These are phyloP conservation scores for Tyria jacobaeae DNA, from an alignment of 2,888 invertebrate genomes.

Conservation along the genomic window DNA sequence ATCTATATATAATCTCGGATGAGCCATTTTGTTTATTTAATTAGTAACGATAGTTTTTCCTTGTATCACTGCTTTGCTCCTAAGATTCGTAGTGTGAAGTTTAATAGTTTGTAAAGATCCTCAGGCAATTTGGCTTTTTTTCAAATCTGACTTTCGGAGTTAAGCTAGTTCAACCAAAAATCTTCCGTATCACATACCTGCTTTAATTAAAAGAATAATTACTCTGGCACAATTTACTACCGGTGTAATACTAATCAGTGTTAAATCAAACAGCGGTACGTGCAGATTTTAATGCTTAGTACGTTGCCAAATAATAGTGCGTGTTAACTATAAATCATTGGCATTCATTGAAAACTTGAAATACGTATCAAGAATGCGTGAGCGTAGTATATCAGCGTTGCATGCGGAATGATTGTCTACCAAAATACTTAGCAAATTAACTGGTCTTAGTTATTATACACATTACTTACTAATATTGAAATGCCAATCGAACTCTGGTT, in stretches of 20 bases:
- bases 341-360: constrained; percentile 9
- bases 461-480: not conserved
- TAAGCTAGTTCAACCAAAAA: not conserved
- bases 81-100: not conserved
- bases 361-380: not conserved
- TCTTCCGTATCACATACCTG: no score
- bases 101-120: not conserved
- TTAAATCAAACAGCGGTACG: constrained; percentile 19
- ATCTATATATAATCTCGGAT: constrained; percentile 18
- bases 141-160: not conserved
- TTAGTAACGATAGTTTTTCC: no score
- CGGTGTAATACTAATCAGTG: constrained; percentile 1
- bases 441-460: not conserved
- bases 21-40: constrained; percentile 14
- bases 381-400: not conserved
- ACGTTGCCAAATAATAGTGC: constrained; percentile 18
- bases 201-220: not conserved
- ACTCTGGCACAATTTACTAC: constrained; percentile 2
- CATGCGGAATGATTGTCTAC: not conserved
- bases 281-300: constrained; percentile 1
- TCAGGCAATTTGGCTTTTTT: not conserved
- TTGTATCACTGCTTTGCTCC: not conserved
- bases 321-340: constrained; percentile 16
- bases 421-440: not conserved
- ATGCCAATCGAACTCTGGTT: not conserved